Evolutionary conservation across 2,888 invertebrate genomes (phyloP).

Genomic region (Lucinisca nassula): DNA sequence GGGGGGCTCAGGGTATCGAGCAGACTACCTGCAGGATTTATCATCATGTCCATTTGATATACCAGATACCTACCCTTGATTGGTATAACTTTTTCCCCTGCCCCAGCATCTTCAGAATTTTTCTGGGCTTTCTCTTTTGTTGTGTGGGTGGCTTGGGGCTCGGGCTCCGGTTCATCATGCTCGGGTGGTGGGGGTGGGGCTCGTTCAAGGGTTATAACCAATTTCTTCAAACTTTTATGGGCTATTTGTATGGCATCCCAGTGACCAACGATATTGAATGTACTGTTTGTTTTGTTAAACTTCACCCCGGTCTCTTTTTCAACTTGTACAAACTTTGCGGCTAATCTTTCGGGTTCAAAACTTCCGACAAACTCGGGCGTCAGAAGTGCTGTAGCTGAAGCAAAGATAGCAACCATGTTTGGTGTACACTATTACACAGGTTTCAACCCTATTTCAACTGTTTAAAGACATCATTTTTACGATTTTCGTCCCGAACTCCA

Average conservation of each 20-base stretch:
- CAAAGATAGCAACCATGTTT: conserved; percentile 60
- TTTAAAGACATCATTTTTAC: neutral
- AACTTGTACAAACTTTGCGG: conserved; percentile 64
- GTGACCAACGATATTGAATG: conserved; percentile 62
- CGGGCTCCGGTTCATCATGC: neutral
- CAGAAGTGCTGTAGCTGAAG: conserved; percentile 50
- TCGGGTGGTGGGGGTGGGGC: neutral
- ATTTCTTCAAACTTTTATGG: conserved; percentile 42
- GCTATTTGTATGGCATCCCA: conserved; percentile 58
- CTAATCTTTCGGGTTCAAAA: conserved; percentile 61
- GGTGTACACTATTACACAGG: neutral
- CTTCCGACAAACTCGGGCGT: conserved; percentile 61
- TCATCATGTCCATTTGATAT: too few relatives aligned
- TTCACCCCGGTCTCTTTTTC: conserved; percentile 63
- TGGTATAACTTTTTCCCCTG: neutral
- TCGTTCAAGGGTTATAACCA: conserved; percentile 6
- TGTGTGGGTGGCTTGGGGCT: neutral
- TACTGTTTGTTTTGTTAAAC: conserved; percentile 55
- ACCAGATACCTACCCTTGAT: conserved; percentile 20
- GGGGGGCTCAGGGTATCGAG: too few relatives aligned
- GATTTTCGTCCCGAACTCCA: neutral
- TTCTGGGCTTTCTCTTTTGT: neutral
- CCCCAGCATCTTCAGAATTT: neutral
- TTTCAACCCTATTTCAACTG: neutral
- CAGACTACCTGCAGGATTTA: too few relatives aligned